Conservation (phyloP, 2,797 vertebrate species). For the Sebastes baramenuke region DNA sequence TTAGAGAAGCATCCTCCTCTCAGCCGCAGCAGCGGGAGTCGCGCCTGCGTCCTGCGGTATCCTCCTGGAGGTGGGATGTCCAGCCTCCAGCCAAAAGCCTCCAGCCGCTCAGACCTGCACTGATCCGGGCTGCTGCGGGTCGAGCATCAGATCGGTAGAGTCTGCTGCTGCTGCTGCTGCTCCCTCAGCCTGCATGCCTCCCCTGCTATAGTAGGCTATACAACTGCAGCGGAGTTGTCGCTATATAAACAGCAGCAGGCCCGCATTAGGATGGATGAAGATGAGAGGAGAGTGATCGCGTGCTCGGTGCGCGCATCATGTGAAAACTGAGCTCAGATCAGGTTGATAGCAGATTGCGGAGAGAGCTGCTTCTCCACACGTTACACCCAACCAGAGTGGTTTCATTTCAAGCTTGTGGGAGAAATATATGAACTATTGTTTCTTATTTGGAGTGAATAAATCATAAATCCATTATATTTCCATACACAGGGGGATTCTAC, state of each 20-base stretch:
- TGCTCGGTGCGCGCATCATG: conserved; percentile 19
- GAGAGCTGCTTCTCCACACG: background rate
- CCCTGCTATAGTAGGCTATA: background rate
- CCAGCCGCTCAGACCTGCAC: conserved; percentile 12
- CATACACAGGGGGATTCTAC: too few species aligned
- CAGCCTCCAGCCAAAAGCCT: too few species aligned
- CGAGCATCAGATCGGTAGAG: background rate
- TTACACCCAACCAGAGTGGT: background rate
- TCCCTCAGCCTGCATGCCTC: background rate
- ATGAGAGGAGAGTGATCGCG: conserved; percentile 8
- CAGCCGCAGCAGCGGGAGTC: conserved; percentile 43
- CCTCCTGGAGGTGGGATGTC: background rate
- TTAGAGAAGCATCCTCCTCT: conserved; percentile 27
- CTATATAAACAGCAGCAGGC: background rate
- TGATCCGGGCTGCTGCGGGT: conserved; percentile 3
- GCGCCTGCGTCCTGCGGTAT: conserved; percentile 62
- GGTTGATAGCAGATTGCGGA: background rate
- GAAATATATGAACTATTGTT: too few species aligned
- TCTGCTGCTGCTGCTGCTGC: conserved; percentile 5
- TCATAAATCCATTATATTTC: background rate
- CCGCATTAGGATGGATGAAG: conserved; percentile 2
- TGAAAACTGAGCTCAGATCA: conserved; percentile 27
- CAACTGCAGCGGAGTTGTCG: background rate
- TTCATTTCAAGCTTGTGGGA: background rate
- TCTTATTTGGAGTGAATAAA: background rate